These are phyloP conservation scores for Bovichtus diacanthus DNA, from an alignment of 2,797 vertebrate species.

Conservation along the genomic window DNA sequence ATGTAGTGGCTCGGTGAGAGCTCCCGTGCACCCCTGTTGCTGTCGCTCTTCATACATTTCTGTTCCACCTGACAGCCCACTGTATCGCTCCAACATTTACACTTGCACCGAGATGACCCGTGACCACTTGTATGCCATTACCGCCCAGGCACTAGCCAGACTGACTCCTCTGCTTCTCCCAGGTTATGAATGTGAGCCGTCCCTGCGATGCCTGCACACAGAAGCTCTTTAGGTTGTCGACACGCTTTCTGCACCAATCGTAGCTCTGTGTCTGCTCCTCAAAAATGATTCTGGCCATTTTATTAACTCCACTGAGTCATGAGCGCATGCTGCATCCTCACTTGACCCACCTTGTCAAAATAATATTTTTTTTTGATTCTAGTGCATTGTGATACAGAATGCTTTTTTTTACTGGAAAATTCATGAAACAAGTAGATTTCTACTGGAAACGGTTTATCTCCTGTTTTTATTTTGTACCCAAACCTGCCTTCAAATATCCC, in stretches of 20 bases:
- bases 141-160: constrained; percentile 41
- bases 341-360: too few relatives aligned
- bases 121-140: constrained; percentile 72
- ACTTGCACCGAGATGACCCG: constrained; percentile 63
- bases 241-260: constrained; percentile 39
- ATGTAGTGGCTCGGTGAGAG: constrained; percentile 60
- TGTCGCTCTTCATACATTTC: constrained; percentile 69
- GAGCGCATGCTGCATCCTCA: background rate
- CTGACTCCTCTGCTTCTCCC: constrained; percentile 47
- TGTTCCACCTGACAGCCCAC: constrained; percentile 75
- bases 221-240: constrained; percentile 41
- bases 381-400: background rate
- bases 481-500: background rate
- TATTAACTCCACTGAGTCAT: constrained; percentile 9
- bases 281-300: constrained; percentile 20
- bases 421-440: background rate
- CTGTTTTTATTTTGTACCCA: background rate
- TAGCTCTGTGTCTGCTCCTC: too few relatives aligned
- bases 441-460: background rate
- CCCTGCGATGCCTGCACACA: constrained; percentile 15
- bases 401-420: background rate
- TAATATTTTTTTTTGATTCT: too few relatives aligned
- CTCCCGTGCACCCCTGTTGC: constrained; percentile 36
- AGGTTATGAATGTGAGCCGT: constrained; percentile 38
- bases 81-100: constrained; percentile 62